Base-by-base conservation (phyloP, 2,888 invertebrate genomes). In the Cheilosia scutellata region DNA sequence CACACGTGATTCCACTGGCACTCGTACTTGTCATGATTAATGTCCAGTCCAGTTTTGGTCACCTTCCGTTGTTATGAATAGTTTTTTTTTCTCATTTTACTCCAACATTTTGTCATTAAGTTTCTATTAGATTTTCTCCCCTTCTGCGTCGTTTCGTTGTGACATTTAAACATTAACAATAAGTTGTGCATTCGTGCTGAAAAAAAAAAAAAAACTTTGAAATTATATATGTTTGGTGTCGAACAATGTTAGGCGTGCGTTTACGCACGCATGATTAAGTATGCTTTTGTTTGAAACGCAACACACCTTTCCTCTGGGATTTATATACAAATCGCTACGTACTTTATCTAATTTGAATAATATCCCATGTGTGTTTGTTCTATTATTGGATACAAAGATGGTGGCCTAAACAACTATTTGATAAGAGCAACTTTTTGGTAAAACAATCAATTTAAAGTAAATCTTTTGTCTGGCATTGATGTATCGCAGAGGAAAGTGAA, bases 201-300 rank as follows among this genome's bases (percentile, higher is more conserved):
- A 62, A 16, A 31, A 63, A 44, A 9, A 51, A 9, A 40, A 9
- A 51, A 37, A 7, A 29, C 5, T 33, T 55, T 55, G 5, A 13
- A 40, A 37, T 4, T 27, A 25, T 33, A 44, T 25, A 37, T 13
- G 33, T 58, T 33, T n/a, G 25, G 7, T 31, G 25, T 9, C 9
- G 44, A 49, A 42, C 6, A 74, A 37, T 29, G 63, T 27, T 13
- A 57, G 74, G 74, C 37, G 55, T 57, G 74, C 31, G 74, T 47
- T 74, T 47, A 55, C 33, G 27, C 63, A 65, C 33, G 42, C 70
- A 33, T 70, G 57, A 57, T 57, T 70, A 47, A 25, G n/a, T 7
- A 57, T 31, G 40, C 37, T 31, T 66, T 66, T 66, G 66, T 66
- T 4, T 66, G 11, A 37, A 16, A 16, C 13, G 1, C 16, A 29